These are phyloP conservation scores for Xestia xanthographa DNA, from an alignment of 2,888 invertebrate genomes.

Conservation along the genomic window DNA sequence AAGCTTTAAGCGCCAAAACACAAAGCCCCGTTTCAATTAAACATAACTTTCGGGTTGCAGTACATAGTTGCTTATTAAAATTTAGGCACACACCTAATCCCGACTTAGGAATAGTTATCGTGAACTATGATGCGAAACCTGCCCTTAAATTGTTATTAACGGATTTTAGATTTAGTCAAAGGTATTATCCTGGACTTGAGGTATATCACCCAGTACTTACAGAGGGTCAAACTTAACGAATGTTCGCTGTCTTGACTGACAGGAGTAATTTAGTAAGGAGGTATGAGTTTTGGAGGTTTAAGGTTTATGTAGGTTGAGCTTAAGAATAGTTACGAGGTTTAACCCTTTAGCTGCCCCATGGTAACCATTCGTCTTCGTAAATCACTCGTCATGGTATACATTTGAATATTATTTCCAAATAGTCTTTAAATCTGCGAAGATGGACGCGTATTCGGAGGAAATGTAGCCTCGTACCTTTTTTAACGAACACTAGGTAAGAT, in stretches of 20 bases:
- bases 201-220: neutral
- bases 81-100: conserved; percentile 71
- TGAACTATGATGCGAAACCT: conserved; percentile 45
- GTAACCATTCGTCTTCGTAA: conserved; percentile 7
- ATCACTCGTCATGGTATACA: neutral
- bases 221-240: conserved; percentile 38
- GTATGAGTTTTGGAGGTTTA: conserved; percentile 21
- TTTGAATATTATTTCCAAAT: neutral
- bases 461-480: neutral
- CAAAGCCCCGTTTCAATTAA: conserved; percentile 77
- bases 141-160: conserved; percentile 52
- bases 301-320: conserved; percentile 8
- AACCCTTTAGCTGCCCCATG: neutral
- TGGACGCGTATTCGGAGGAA: neutral
- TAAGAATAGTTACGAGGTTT: neutral
- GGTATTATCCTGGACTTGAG: conserved; percentile 12
- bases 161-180: conserved; percentile 38
- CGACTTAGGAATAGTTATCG: conserved; percentile 71
- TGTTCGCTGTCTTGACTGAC: conserved; percentile 29
- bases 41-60: conserved; percentile 80
- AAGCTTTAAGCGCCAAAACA: conserved; percentile 64
- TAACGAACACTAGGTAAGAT: neutral
- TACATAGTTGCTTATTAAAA: conserved; percentile 78
- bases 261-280: conserved; percentile 38
- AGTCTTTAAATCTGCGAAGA: neutral